Base-by-base conservation (phyloP, 2,113 vertebrate genomes). In the Epinephelus lanceolatus region DNA sequence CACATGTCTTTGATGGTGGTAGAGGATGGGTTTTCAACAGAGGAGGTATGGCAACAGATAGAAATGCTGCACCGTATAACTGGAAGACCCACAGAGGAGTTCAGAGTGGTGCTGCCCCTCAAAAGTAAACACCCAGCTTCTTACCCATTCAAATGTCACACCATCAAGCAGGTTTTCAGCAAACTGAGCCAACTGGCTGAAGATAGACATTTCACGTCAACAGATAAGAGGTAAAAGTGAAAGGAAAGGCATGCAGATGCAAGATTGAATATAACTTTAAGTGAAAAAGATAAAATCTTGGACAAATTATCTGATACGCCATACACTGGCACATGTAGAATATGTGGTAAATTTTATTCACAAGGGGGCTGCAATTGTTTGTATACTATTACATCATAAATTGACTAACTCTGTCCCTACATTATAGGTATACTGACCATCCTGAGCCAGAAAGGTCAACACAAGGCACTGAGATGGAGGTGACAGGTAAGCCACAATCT, bases 61-160 rank as follows among this genome's bases (percentile, higher is more conserved):
- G 30, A 62, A 4, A 0, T 4, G 15, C 59, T 61, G 0, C 0
- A 10, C 17, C 19, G 4, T 5, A 2, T 37, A 12, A 62, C 60
- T 62, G 9, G 9, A 62, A 62, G 33, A 62, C 17, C 1, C 30
- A 21, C 60, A 62, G 60, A 62, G 4, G 30, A 37, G 17, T 62
- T 62, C 60, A 62, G 5, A 9, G 60, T 62, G 13, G 9, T 62
- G 30, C 30, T 62, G 60, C 60, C 60, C 4, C 33, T 62, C 18
- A 12, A 18, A 18, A 5, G 0, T 9, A 21, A 4, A 12, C 3
- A 5, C 17, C 0, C 60, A 0, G 3, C 33, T 5, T 0, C 1
- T 21, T 19, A 62, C 18, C 30, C 0, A 8, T 62, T 62, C 18
- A 62, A 4, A 19, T 12, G 17, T 18, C 37, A 0, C 59, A 61